Evolutionary conservation across 2,113 vertebrate genomes (phyloP), one percentile per base, ranked within the genome.

Genomic region (Hippocampus zosterae): DNA sequence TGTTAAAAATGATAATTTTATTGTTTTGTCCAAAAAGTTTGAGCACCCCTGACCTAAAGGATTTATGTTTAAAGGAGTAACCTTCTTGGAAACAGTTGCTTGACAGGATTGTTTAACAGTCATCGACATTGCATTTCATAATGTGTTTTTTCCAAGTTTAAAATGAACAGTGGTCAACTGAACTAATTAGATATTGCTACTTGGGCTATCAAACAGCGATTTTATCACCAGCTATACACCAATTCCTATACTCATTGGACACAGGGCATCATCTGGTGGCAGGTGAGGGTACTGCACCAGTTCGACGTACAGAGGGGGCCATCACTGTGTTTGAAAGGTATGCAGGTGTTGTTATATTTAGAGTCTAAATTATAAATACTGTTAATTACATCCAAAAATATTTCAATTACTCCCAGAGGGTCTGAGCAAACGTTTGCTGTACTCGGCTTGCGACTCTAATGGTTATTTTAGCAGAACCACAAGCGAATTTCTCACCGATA

Each of bases 401-500:
- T 16, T 3, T 48, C 4, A 18, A 48, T 6, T 6, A 48, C 15
- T 16, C 4, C 0, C 18, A 16, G 46, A 19, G 46, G 5, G 16
- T 48, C 15, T 48, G n/a, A 53, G 52, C 21, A 10, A 53, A n/a
- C 1, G 21, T 23, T 53, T 1, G 11, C 21, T 48, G 16, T 48
- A 48, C 13, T 48, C 15, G 15, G 15, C 13, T 59, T n/a, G n/a
- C 10, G 19, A 2, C 23, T 56, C 21, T 13, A 13, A 25, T 55
- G 6, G 1, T 5, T 3, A 19, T 37, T 44, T 27, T 1, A 61
- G 56, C 13, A 1, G n/a, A 69, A n/a, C 41, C 6, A 59, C 25
- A 46, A 9, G 12, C 7, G 5, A 3, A 41, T 41, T 67, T 81
- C 96, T 94, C 87, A 99, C 97, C 82, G 97, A 99, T 73, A 99